phyloP scores from a whole-genome alignment of 2,797 vertebrate genomes.

The Passerculus sandwichensis region DNA sequence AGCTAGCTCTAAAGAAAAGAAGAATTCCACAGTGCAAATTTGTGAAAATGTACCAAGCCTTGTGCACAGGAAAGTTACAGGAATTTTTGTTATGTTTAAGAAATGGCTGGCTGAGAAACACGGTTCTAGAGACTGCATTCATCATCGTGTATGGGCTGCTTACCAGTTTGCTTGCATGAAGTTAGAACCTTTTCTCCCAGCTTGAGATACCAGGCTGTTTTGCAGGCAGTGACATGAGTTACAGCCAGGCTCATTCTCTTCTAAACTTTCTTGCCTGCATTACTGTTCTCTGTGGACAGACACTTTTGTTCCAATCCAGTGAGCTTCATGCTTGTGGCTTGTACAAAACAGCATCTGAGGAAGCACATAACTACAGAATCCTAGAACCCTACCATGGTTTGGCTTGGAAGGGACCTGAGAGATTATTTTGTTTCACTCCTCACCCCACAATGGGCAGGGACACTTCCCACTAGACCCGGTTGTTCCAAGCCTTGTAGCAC shows the following conservation, averaged over 20 bases:
- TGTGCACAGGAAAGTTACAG: constrained; percentile 29
- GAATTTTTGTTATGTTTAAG: constrained; percentile 20
- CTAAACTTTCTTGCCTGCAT: not conserved
- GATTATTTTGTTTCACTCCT: not conserved
- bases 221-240: not conserved
- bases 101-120: constrained; percentile 37
- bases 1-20: constrained; percentile 47
- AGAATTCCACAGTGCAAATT: not conserved
- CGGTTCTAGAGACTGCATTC: not conserved
- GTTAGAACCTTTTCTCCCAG: not conserved
- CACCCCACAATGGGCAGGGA: accelerated
- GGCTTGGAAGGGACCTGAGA: not conserved
- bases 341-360: not conserved
- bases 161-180: not conserved
- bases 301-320: not conserved
- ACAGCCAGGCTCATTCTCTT: not conserved
- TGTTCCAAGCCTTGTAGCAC: not conserved
- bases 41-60: not conserved
- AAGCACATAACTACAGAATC: not conserved
- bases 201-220: not conserved
- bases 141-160: not conserved
- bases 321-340: not conserved
- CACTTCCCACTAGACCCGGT: not conserved
- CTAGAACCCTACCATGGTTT: not conserved
- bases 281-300: not conserved